Base-by-base conservation (phyloP, 2,888 invertebrate genomes). In the Agrochola circellaris region DNA sequence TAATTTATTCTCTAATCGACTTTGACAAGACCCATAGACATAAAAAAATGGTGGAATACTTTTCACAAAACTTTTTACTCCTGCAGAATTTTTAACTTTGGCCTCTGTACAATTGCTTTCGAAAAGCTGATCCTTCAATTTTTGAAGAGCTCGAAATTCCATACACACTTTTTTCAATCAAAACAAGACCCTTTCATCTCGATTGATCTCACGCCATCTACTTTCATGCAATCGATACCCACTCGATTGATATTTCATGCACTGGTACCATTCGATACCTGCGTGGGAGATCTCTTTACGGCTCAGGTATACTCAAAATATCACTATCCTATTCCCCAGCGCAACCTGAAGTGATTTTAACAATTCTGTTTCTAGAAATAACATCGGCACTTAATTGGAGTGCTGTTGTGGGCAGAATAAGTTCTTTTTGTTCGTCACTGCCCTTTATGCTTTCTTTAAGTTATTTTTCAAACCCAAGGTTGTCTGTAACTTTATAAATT, bases 211-310 rank as follows among this genome's bases (percentile, higher is more conserved):
- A 65, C 51, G 34, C 30, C 34, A 51, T 42, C 58, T 38, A 77
- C 42, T 38, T 60, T 45, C 11, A 3, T 15, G 45, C 42, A 61
- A 67, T 73, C 60, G 9, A 73, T 68, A 54, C 20, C 54, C 38
- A 56, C 11, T 69, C 68, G 1, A 80, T 69, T 60, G 79, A 83
- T 78, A 80, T 83, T 77, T 83, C 54, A 65, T 65, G 78, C 45
- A 54, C 48, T 67, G 30, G 82, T 30, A 54, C 8, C 38, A 58
- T 83, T 83, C n/a, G 45, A 61, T 66, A 23, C 17, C 17, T 83
- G 79, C 60, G 79, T 78, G 80, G 80, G 84, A 56, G 69, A 48
- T 15, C 84, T 56, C 30, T 65, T 78, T 54, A 30, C 38, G 34
- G 30, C 30, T 82, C 34, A 60, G 54, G 65, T 60, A 61, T 45